phyloP scores from a whole-genome alignment of 2,113 vertebrate species.

The Centropristis striata region DNA sequence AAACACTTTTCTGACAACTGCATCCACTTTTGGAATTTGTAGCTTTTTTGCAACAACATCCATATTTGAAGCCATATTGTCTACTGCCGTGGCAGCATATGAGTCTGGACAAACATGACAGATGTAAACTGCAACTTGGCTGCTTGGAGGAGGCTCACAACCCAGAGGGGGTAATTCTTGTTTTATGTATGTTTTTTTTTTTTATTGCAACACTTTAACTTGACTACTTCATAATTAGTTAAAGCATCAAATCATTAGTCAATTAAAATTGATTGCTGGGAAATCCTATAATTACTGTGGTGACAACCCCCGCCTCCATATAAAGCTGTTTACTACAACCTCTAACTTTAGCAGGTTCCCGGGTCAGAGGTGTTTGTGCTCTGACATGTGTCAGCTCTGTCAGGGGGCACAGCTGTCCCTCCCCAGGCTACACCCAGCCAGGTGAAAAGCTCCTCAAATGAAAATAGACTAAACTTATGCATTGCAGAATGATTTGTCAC shows the following conservation, averaged over 20 bases:
- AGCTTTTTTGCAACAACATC: too few relatives aligned
- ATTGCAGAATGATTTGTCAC: conserved; percentile 19
- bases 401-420: conserved; percentile 69
- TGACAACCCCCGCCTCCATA: conserved; percentile 9
- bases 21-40: too few relatives aligned
- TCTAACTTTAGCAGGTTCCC: conserved; percentile 55
- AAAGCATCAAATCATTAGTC: background rate
- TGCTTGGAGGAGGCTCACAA: too few relatives aligned
- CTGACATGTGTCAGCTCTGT: conserved; percentile 45
- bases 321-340: conserved; percentile 29
- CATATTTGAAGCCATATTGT: too few relatives aligned
- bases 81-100: too few relatives aligned
- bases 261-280: background rate
- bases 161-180: background rate
- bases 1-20: too few relatives aligned
- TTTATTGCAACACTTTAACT: background rate
- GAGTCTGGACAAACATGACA: too few relatives aligned
- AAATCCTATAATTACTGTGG: background rate
- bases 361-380: conserved; percentile 46
- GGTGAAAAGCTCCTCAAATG: conserved; percentile 28
- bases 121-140: too few relatives aligned
- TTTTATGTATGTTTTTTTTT: background rate
- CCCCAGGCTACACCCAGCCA: conserved; percentile 16
- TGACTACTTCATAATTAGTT: background rate
- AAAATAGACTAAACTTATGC: conserved; percentile 26